Base-by-base conservation (phyloP, 2,888 invertebrate genomes). In the Sesamia inferens region DNA sequence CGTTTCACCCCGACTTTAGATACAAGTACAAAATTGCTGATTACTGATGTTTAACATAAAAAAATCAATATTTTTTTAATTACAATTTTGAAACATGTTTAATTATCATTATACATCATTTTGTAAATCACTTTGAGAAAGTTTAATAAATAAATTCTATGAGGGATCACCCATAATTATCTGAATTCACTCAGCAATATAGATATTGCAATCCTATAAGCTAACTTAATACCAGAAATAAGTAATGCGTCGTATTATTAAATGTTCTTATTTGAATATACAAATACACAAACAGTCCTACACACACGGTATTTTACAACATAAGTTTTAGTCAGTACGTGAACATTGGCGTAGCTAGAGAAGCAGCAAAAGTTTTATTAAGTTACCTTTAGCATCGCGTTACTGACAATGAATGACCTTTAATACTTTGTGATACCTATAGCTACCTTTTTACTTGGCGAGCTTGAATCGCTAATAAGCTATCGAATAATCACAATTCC, bases 261-360 rank as follows among this genome's bases (percentile, higher is more conserved):
- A 44, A 51, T 11, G 5, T 24, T 70, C 14, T 31, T 31, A 31
- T 31, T 31, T 44, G 4, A 42, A 65, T 63, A 76, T 58, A 85
- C 71, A 79, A 77, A 84, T 67, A 86, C 79, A 79, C 51, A 57
- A 85, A 85, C 86, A 86, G 64, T 84, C 84, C 86, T 79, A 74
- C 63, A 81, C 72, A 77, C 78, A 7, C 31, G 44, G 83, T 65
- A 83, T 65, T 68, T 63, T 2, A 80, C 57, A 74, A 67, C 59
- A 78, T 58, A 81, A 67, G 22, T 66, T 71, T 68, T 61, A 64
- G 65, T 68, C 65, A 64, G 59, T 59, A 70, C 44, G n/a, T 58
- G 42, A 22, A 81, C 70, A 78, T 63, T 81, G 77, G 67, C 69
- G 64, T n/a, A 42, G n/a, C 39, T 62, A 62, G 14, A 14, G 61